These are phyloP conservation scores for Chondrosia reniformis DNA, from an alignment of 37 sponge, comb jelly and placozoan species.

Conservation along the genomic window DNA sequence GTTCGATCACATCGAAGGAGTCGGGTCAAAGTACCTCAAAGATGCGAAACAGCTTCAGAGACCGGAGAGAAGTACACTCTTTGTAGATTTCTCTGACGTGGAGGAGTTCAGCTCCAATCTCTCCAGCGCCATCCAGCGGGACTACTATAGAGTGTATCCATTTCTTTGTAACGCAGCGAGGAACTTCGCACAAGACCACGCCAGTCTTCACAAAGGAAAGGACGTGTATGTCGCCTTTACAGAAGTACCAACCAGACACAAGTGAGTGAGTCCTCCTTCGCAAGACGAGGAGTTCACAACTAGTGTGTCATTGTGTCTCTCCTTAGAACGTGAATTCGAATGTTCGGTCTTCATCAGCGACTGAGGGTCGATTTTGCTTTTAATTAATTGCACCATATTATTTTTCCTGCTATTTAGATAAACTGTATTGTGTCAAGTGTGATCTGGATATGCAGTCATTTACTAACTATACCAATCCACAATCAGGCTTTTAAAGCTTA, in stretches of 20 bases:
- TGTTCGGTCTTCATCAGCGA: too few species aligned
- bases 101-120: conserved; percentile 81
- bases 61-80: conserved; percentile 91
- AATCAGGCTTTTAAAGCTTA: too few species aligned
- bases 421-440: too few species aligned
- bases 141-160: conserved; percentile 73
- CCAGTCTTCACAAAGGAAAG: conserved; percentile 49
- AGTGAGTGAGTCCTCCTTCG: too few species aligned
- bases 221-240: conserved; percentile 91
- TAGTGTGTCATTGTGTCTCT: too few species aligned
- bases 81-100: conserved; percentile 81
- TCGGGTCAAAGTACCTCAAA: conserved; percentile 75
- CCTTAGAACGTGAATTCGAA: too few species aligned
- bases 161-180: conserved; percentile 88
- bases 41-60: conserved; percentile 69
- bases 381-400: too few species aligned
- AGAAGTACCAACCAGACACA: conserved; percentile 83
- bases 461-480: too few species aligned
- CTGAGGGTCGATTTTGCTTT: too few species aligned
- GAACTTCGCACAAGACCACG: conserved; percentile 85
- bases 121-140: conserved; percentile 80
- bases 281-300: too few species aligned
- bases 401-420: too few species aligned
- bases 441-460: too few species aligned
- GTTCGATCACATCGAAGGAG: conserved; percentile 61